Evolutionary conservation across 2,113 vertebrate species (phyloP), one percentile per base, ranked within the genome.

Genomic region (Pontoporia blainvillei): DNA sequence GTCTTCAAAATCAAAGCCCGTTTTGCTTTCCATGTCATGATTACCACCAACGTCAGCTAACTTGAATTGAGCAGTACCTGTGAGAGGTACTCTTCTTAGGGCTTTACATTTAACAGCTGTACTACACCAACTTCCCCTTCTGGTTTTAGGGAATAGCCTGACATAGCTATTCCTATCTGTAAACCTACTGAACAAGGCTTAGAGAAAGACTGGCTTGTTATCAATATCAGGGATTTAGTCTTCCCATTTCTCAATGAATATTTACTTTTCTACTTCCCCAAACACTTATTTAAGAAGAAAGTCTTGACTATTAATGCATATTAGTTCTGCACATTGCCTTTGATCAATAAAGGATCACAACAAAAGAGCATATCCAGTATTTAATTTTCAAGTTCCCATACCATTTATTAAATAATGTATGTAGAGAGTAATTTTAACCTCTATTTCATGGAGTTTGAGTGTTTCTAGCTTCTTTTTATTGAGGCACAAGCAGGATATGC

Each of bases 241-340:
- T 41, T 78, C 31, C 13, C 6, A 25, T 69, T 89, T 44, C 29
- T 95, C 34, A 61, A 15, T 87, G 87, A 92, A 88, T 78, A 78
- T 95, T 73, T 92, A 27, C 20, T 39, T 83, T 84, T 90, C 64
- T 87, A 57, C 14, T 62, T 88, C 41, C 39, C n/a, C 57, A 90
- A 67, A 87, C 59, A 67, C 52, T 44, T 94, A 76, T 75, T 88
- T n/a, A 87, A 86, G 76, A 91, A 93, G 25, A 78, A 78, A 92
- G 15, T 82, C 54, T 93, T 76, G 27, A 95, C 89, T 83, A 88
- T 72, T 69, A 78, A 82, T 75, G 39, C 12, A 7, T 61, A 46
- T 91, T 83, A 96, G 64, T 94, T 91, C 39, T 71, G 8, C 17
- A 89, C 66, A 79, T 57, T 90, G 84, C 29, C 31, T 95, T 94